Base-by-base conservation (phyloP, 1,140 invertebrate genomes). In the Trichoplusia ni region DNA sequence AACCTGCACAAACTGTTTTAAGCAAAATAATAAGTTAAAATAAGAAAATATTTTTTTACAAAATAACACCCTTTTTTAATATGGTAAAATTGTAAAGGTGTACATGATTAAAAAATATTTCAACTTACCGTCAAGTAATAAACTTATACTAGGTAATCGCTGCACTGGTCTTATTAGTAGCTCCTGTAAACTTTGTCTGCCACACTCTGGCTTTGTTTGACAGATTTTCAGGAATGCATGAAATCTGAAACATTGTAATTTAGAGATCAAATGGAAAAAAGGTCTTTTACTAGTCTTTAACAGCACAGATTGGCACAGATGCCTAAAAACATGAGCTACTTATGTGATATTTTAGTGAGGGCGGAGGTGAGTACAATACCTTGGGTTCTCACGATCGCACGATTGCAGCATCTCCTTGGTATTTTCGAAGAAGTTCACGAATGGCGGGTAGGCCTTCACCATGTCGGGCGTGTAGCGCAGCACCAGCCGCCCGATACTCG, bases 181-280 rank as follows among this genome's bases (percentile, higher is more conserved):
- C 81, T 99, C 98, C 81, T 97, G 95, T 63, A 99, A 92, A 77
- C 95, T 97, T 91, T 99, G 98, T 75, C 98, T 93, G 1, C 98
- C 97, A 91, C 98, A 99, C 89, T 99, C 98, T 2, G 97, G 96
- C 84, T 95, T 95, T 35, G 95, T 95, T 86, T 97, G 96, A 74
- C 96, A 96, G 75, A 98, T 97, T 92, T 99, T 99, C n/a, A 99
- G 92, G 91, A 99, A 99, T 71, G 98, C 98, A 90, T 99, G 97
- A 92, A 99, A 99, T 84, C 92, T 91, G 71, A 13, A 87, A 89
- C 4, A 62, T 65, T n/a, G n/a, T n/a, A n/a, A n/a, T n/a, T n/a
- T n/a, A n/a, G n/a, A n/a, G n/a, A n/a, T n/a, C n/a, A n/a, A n/a
- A n/a, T n/a, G n/a, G n/a, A n/a, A n/a, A n/a, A n/a, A n/a, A n/a